Conservation (phyloP, 2,113 vertebrate genomes). For the Taxidea taxus region DNA sequence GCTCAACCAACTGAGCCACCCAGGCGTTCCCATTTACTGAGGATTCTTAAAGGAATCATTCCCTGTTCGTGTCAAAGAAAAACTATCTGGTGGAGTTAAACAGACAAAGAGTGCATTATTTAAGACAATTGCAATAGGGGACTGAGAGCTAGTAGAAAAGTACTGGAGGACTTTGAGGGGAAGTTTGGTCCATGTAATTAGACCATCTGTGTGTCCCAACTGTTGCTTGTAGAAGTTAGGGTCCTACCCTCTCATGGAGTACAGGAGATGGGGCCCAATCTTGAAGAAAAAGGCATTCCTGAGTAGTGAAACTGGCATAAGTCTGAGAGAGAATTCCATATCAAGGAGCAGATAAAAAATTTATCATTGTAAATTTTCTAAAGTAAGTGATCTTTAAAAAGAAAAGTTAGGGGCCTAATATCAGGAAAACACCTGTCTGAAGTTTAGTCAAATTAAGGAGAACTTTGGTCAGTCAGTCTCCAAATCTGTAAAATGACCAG, state of each 20-base stretch:
- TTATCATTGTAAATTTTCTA: neutral
- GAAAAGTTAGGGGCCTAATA: neutral
- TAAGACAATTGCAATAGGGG: neutral
- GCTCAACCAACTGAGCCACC: too few species aligned
- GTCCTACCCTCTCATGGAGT: neutral
- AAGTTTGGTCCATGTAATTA: neutral
- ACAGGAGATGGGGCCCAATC: rapidly evolving
- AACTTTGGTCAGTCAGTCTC: neutral
- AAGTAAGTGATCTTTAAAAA: neutral
- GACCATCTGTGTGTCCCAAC: neutral
- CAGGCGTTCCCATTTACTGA: too few species aligned
- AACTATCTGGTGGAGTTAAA: neutral
- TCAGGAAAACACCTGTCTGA: neutral
- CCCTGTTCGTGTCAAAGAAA: neutral
- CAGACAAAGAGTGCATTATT: neutral
- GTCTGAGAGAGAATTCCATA: neutral
- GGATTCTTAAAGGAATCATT: neutral
- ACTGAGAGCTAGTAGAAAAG: neutral
- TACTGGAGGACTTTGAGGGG: neutral
- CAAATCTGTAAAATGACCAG: neutral
- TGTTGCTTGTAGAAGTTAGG: neutral
- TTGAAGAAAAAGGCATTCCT: neutral
- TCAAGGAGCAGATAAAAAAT: neutral
- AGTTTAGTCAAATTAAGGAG: neutral
- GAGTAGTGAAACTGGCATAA: neutral